A percentile compares a stretch with the other conserved stretches of the same genome.
phyloP scores from a whole-genome alignment of 2,888 invertebrate genomes.

The Apamea monoglypha region DNA sequence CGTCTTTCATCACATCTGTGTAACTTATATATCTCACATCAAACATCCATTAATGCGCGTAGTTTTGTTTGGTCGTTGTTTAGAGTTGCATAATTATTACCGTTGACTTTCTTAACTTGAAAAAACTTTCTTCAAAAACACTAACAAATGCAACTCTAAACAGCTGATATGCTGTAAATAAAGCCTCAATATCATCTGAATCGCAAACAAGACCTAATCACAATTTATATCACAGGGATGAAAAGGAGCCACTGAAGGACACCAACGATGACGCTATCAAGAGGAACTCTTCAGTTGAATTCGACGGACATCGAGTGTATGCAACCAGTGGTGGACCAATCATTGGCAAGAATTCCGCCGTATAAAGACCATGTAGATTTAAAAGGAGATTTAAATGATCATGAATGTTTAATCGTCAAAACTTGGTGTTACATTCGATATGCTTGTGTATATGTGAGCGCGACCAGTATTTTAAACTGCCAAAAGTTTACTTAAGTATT shows the following conservation, averaged over 20 bases:
- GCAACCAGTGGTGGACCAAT: slow-evolving; percentile 96
- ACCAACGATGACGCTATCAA: slow-evolving; percentile 92
- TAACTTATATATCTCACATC: slow-evolving; percentile 47
- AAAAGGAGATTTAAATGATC: slow-evolving; percentile 52
- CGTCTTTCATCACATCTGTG: slow-evolving; percentile 53
- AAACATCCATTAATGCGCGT: slow-evolving; percentile 49
- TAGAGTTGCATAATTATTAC: slow-evolving; percentile 44
- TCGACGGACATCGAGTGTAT: slow-evolving; percentile 95
- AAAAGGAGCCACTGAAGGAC: slow-evolving; percentile 95
- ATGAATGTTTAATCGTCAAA: slow-evolving; percentile 54
- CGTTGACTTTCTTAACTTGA: not conserved
- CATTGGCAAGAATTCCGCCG: slow-evolving; percentile 97
- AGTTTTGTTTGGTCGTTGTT: slow-evolving; percentile 39
- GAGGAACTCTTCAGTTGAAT: slow-evolving; percentile 95
- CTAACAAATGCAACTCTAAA: slow-evolving; percentile 47
- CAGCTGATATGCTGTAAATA: slow-evolving; percentile 64
- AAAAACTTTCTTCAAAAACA: not conserved
- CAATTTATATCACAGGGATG: slow-evolving; percentile 90
- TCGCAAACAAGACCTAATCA: slow-evolving; percentile 29
- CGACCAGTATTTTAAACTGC: slow-evolving; percentile 87
- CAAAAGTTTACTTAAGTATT: slow-evolving; percentile 83
- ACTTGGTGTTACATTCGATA: slow-evolving; percentile 64
- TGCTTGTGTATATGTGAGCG: slow-evolving; percentile 87
- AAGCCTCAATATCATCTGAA: slow-evolving; percentile 55
- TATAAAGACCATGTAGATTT: slow-evolving; percentile 84